A percentile compares a stretch with the other conserved stretches of the same genome.
Conservation (phyloP, 2,888 invertebrate species). For the Ormia ochracea region DNA sequence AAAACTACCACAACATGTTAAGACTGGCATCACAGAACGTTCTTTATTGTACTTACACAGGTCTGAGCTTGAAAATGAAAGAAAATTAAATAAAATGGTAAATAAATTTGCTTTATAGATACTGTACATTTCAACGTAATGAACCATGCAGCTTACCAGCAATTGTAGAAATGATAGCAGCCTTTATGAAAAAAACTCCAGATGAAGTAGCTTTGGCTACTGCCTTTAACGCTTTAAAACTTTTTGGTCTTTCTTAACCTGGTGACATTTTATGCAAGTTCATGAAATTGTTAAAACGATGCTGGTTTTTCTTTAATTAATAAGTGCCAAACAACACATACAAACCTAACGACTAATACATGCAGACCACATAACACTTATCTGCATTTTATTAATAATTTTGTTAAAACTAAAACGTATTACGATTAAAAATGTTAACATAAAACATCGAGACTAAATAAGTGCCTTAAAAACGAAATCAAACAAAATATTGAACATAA, state of each 20-base stretch:
- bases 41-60: conserved; percentile 78
- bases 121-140: conserved; percentile 96
- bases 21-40: conserved; percentile 91
- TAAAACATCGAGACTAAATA: conserved; percentile 50
- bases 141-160: conserved; percentile 96
- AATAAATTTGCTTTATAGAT: conserved; percentile 77
- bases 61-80: conserved; percentile 61
- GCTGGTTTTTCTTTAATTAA: conserved; percentile 28
- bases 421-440: conserved; percentile 26
- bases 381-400: neutral
- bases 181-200: conserved; percentile 89
- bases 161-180: conserved; percentile 95
- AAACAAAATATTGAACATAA: conserved; percentile 12
- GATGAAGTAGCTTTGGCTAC: conserved; percentile 94
- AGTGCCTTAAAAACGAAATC: conserved; percentile 53
- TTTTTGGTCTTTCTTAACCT: conserved; percentile 87
- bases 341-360: conserved; percentile 10
- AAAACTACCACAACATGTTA: conserved; percentile 91
- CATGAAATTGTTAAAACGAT: conserved; percentile 33
- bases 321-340: conserved; percentile 53
- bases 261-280: neutral
- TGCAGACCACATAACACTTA: neutral
- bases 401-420: conserved; percentile 28
- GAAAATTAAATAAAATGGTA: neutral
- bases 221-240: conserved; percentile 92